Percentiles rank a stretch among this genome's conserved stretches.
Conservation (phyloP, 2,113 vertebrate species). For the Tyrannus savana region DNA sequence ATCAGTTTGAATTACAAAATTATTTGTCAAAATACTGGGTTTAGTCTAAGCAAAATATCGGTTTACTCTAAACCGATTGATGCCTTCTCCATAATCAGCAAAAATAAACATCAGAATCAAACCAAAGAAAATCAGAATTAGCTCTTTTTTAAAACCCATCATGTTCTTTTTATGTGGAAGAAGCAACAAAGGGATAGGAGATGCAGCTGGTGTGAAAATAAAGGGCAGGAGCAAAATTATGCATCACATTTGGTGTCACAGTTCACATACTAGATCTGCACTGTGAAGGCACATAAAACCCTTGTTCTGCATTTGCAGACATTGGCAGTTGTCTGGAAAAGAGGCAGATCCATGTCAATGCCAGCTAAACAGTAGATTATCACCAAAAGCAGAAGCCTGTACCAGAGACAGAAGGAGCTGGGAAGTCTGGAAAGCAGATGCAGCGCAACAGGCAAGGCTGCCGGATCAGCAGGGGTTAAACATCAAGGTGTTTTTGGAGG, state of each 20-base stretch:
- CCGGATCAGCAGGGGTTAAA: not conserved
- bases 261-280: not conserved
- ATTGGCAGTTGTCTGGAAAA: not conserved
- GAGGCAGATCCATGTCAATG: not conserved
- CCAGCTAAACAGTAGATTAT: not conserved
- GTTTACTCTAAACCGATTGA: not conserved
- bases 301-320: not conserved
- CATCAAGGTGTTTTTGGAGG: not conserved
- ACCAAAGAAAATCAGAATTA: not conserved
- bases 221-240: not conserved
- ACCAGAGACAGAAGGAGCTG: not conserved
- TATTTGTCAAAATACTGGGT: not conserved
- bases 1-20: not conserved
- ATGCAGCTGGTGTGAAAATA: not conserved
- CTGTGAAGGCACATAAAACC: not conserved
- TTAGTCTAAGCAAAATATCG: not conserved
- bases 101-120: not conserved
- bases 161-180: not conserved
- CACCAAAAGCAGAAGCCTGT: not conserved
- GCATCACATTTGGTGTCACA: accelerated
- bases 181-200: not conserved
- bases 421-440: not conserved
- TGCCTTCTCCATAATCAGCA: not conserved
- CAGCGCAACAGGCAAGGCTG: not conserved
- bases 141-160: not conserved